Conservation (phyloP, 1,140 invertebrate species). For the Elysia chlorotica region DNA sequence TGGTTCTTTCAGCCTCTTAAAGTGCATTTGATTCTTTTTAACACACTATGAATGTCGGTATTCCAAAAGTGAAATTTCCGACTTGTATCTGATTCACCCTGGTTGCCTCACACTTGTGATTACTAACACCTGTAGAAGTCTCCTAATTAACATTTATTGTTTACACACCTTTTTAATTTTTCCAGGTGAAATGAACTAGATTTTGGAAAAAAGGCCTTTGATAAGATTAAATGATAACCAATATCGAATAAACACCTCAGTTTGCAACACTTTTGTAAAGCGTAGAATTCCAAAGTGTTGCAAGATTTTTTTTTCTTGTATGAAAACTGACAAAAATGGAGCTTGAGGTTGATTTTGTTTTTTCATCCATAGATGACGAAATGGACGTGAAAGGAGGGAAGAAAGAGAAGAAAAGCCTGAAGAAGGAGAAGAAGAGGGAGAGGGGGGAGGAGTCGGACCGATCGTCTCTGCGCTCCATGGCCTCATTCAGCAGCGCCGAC, state of each 20-base stretch:
- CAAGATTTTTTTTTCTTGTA: no score
- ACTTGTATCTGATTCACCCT: no score
- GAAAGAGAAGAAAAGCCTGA: constrained; percentile 36
- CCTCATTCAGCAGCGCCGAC: constrained; percentile 67
- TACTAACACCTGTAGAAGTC: neutral
- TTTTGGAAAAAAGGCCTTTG: neutral
- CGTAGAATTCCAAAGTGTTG: no score
- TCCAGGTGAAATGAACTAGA: neutral
- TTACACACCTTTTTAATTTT: neutral
- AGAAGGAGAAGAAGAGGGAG: constrained; percentile 36
- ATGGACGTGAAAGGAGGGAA: constrained; percentile 44
- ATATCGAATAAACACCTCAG: no score
- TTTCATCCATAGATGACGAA: constrained; percentile 53
- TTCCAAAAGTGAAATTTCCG: no score
- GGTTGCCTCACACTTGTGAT: neutral
- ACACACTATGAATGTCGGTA: no score
- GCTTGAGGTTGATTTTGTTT: no score
- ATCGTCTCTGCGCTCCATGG: constrained; percentile 33
- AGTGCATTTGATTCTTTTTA: no score
- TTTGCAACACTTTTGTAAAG: no score
- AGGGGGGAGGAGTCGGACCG: constrained; percentile 28
- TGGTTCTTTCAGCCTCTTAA: no score
- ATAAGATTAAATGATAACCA: neutral
- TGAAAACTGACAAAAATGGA: no score
- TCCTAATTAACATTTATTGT: neutral